Base-by-base conservation (phyloP, 2,797 vertebrate species). In the Betta splendens region DNA sequence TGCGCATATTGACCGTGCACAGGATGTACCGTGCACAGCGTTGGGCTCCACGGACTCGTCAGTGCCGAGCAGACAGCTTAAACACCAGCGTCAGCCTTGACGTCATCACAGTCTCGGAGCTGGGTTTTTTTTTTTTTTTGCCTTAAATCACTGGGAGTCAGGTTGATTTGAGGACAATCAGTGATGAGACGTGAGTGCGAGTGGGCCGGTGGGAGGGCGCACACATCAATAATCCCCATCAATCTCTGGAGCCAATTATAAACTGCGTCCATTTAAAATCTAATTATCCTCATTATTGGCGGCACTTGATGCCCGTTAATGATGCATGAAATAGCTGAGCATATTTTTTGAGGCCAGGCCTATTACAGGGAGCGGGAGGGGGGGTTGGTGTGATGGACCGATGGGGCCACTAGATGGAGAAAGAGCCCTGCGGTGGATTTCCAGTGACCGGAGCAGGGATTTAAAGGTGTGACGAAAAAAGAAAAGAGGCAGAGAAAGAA, bases 231-330 rank as follows among this genome's bases (percentile, higher is more conserved):
- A 77, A 88, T 75, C 71, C 75, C 56, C 77, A 80, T 84, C 83
- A 80, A 71, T 80, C 73, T 79, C 63, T 45, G 49, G 25, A 69
- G 66, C 65, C 79, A 83, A 85, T 86, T 75, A 81, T 61, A 48
- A 84, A 59, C 64, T 69, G 68, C 77, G 74, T 84, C 86, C 59
- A 84, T 88, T 89, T 87, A 87, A 81, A 87, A 86, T 85, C 82
- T 71, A 88, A 89, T 89, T 81, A 86, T 83, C 78, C 69, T 70
- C 81, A 67, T 85, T 81, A 86, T 81, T 77, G 82, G 81, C 83
- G 63, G 64, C 3, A 12, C 75, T 62, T 79, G 69, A 83, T 75
- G 77, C 69, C 58, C 69, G 80, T 74, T 87, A 89, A 87, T 85
- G 85, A 76, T 75, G 79, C 74, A 55, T 85, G 80, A 84, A 89